Evolutionary conservation across 1,140 invertebrate species (phyloP).

Genomic region (Drosophila gunungcola): DNA sequence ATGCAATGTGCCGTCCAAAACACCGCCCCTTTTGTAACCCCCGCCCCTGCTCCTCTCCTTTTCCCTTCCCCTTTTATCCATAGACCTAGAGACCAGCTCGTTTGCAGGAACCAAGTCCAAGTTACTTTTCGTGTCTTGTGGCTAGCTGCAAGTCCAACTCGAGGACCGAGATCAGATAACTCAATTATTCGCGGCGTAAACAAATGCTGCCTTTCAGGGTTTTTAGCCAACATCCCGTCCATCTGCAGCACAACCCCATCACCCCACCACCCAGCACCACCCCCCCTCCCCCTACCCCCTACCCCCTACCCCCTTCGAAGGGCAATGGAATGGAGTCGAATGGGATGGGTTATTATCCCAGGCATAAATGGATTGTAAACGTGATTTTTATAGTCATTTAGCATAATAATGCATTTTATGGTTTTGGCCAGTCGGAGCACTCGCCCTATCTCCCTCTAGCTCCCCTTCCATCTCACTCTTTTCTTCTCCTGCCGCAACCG

Average conservation of each 20-base stretch:
- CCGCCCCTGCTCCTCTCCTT: neutral
- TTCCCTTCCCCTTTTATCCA: neutral
- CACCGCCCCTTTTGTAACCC: neutral
- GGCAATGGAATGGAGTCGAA: constrained; percentile 45
- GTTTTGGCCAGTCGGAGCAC: constrained; percentile 51
- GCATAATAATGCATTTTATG: constrained; percentile 85
- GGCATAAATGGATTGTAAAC: constrained; percentile 85
- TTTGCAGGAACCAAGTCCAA: constrained; percentile 25
- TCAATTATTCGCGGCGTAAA: constrained; percentile 84
- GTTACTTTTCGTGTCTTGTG: constrained; percentile 66
- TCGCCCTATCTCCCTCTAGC: neutral
- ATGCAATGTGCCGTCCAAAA: constrained; percentile 46
- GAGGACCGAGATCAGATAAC: constrained; percentile 78
- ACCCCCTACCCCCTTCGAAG: neutral
- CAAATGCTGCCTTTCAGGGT: constrained; percentile 80
- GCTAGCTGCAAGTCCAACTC: constrained; percentile 55
- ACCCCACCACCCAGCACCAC: neutral
- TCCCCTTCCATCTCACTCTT: neutral
- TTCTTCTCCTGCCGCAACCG: neutral
- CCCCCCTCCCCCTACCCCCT: neutral
- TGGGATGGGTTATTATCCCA: constrained; percentile 84
- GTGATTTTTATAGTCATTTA: constrained; percentile 85
- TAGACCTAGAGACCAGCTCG: constrained; percentile 18
- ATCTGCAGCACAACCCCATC: constrained; percentile 10
- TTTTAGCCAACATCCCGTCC: constrained; percentile 53